Percentiles rank a stretch among this genome's conserved stretches.
These are phyloP conservation scores for Orussus abietinus DNA, from an alignment of 1,140 invertebrate species.

Conservation along the genomic window DNA sequence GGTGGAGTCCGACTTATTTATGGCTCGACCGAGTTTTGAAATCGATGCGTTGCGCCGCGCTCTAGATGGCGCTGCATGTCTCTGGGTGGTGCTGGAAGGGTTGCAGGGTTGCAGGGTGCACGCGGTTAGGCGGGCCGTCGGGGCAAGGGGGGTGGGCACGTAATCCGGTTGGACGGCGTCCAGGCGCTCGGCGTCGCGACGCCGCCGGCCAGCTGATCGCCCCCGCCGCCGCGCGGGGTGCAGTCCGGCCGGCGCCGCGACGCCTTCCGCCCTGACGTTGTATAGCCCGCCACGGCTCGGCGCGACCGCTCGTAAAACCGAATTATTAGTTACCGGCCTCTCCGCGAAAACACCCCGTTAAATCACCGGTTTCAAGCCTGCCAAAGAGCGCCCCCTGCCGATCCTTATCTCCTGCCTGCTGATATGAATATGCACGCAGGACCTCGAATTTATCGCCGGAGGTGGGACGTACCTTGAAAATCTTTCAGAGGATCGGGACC, in stretches of 20 bases:
- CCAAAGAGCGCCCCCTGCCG: neutral
- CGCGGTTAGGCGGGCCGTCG: conserved; percentile 14
- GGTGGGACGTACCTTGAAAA: no score
- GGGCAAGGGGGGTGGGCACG: conserved; percentile 25
- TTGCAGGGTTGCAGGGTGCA: conserved; percentile 12
- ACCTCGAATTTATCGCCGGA: no score
- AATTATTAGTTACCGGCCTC: conserved; percentile 45
- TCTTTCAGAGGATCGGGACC: no score
- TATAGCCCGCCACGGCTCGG: conserved; percentile 8
- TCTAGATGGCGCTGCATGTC: no score
- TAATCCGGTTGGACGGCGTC: conserved; percentile 52
- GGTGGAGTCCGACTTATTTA: no score
- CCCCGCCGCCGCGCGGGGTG: conserved; percentile 20
- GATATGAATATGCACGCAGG: no score
- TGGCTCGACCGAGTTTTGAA: neutral
- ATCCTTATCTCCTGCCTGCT: neutral
- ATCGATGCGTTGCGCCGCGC: no score
- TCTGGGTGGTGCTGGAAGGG: conserved; percentile 6
- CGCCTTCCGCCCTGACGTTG: conserved; percentile 24
- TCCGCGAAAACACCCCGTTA: conserved; percentile 45
- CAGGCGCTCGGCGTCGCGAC: conserved; percentile 34
- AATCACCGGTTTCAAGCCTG: conserved; percentile 26
- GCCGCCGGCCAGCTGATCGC: conserved; percentile 44
- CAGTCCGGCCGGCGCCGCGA: conserved; percentile 45
- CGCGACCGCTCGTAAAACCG: conserved; percentile 43